Percentiles rank a stretch among this genome's conserved stretches.
Conservation (phyloP, 2,113 vertebrate genomes). For the Garra rufa region DNA sequence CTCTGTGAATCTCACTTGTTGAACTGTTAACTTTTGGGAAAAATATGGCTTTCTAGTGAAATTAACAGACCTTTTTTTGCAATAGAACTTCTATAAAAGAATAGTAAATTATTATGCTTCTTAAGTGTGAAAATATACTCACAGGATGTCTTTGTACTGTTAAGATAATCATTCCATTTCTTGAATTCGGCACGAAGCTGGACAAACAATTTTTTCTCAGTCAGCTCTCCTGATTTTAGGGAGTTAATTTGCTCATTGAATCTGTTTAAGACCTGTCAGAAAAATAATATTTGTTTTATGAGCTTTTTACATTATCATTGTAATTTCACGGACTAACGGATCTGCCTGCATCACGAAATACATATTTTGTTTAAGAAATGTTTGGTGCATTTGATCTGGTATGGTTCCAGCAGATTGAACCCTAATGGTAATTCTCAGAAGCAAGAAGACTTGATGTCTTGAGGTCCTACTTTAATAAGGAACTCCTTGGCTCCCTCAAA, state of each 20-base stretch:
- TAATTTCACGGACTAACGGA: too few relatives aligned
- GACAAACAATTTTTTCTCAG: neutral
- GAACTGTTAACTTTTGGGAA: conserved; percentile 14
- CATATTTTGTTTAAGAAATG: too few relatives aligned
- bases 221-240: conserved; percentile 1
- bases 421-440: too few relatives aligned
- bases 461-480: too few relatives aligned
- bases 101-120: too few relatives aligned
- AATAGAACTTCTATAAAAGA: too few relatives aligned
- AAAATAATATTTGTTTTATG: neutral
- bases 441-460: too few relatives aligned
- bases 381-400: neutral
- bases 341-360: too few relatives aligned
- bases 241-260: conserved; percentile 33
- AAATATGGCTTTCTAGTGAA: neutral
- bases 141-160: conserved; percentile 11
- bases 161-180: conserved; percentile 38
- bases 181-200: conserved; percentile 18
- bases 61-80: too few relatives aligned
- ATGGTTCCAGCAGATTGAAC: too few relatives aligned
- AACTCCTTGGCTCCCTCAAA: too few relatives aligned
- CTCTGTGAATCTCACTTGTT: conserved; percentile 42
- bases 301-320: too few relatives aligned
- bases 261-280: conserved; percentile 16
- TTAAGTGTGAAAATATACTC: neutral